phyloP scores from a whole-genome alignment of 2,888 invertebrate species.

The Drosophila diplacantha region DNA sequence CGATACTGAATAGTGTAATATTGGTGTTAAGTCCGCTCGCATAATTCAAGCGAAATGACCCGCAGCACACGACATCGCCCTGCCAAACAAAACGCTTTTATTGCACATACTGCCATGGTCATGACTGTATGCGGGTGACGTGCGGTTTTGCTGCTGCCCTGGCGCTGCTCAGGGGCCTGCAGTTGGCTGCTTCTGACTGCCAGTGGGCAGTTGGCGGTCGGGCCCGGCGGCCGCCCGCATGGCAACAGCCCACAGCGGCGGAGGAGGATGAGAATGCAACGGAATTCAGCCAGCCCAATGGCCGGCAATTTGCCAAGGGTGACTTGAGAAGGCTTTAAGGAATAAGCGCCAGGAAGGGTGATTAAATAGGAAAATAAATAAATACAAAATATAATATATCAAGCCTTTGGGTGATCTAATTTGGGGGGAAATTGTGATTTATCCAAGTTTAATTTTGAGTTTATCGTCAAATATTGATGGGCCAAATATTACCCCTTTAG shows the following conservation, averaged over 20 bases:
- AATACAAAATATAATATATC: not conserved
- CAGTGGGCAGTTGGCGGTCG: conserved; percentile 43
- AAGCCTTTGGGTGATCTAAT: not conserved
- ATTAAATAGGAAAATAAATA: not conserved
- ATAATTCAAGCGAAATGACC: conserved; percentile 63
- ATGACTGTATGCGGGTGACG: conserved; percentile 54
- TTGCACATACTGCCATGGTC: conserved; percentile 47
- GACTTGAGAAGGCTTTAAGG: conserved; percentile 3
- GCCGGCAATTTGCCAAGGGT: conserved; percentile 12
- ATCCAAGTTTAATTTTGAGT: not conserved
- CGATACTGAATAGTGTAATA: conserved; percentile 46
- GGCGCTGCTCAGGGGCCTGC: conserved; percentile 35
- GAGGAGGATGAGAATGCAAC: conserved; percentile 11
- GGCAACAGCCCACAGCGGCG: conserved; percentile 25
- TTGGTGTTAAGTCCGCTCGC: conserved; percentile 35
- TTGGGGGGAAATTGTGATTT: not conserved
- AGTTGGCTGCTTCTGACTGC: conserved; percentile 40
- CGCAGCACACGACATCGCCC: conserved; percentile 35
- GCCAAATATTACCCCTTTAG: too few relatives aligned
- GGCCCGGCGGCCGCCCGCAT: conserved; percentile 25
- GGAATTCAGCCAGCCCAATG: conserved; percentile 13
- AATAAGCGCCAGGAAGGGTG: not conserved
- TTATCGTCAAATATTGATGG: not conserved
- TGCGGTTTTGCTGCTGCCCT: conserved; percentile 51
- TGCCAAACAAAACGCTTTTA: conserved; percentile 52